Conservation (phyloP, 2,113 vertebrate genomes). For the Nicator chloris region DNA sequence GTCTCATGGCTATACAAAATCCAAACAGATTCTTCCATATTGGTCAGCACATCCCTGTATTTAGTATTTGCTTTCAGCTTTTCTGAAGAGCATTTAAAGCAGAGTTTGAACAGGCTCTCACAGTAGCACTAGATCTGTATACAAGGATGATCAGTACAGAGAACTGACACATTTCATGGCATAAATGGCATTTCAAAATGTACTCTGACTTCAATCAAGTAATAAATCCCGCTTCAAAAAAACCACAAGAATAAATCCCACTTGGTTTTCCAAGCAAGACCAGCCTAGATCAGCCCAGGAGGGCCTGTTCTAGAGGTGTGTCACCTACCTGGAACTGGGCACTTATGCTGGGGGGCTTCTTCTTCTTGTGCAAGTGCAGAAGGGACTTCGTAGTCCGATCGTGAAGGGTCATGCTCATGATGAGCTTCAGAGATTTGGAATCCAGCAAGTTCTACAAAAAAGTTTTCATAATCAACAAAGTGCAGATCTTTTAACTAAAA, state of each 20-base stretch:
- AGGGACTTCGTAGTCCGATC: conserved; percentile 95
- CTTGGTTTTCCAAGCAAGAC: not conserved
- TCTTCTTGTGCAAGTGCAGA: conserved; percentile 96
- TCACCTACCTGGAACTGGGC: conserved; percentile 93
- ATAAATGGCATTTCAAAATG: not conserved
- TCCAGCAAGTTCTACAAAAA: conserved; percentile 87
- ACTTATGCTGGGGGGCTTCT: conserved; percentile 96
- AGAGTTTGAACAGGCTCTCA: not conserved
- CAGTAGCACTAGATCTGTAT: not conserved
- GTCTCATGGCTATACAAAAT: not conserved
- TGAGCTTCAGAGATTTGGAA: conserved; percentile 90
- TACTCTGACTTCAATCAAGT: not conserved
- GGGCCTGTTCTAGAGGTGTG: not conserved
- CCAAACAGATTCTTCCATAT: not conserved
- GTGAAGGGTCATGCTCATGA: conserved; percentile 89
- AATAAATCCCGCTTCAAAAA: not conserved
- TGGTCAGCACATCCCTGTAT: not conserved
- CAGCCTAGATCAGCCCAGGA: not conserved
- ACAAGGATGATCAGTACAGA: not conserved
- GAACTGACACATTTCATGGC: not conserved
- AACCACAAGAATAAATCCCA: not conserved
- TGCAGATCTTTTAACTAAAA: not conserved
- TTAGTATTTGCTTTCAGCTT: not conserved
- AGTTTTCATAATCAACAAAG: not conserved
- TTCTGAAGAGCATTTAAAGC: not conserved